phyloP scores from a whole-genome alignment of 2,797 vertebrate species.

The Danio albolineatus region DNA sequence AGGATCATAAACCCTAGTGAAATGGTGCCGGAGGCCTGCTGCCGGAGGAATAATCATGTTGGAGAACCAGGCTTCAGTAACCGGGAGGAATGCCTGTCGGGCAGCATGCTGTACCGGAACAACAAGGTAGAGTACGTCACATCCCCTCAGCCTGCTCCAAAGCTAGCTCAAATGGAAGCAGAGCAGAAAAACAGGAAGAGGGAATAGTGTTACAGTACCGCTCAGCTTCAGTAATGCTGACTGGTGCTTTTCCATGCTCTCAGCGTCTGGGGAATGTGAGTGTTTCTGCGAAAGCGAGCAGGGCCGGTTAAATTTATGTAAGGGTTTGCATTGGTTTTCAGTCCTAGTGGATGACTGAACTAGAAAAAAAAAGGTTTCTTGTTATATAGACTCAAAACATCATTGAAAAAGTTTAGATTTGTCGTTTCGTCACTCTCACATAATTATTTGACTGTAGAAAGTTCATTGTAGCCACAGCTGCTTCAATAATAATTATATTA shows the following conservation, averaged over 20 bases:
- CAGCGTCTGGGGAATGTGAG: slow-evolving; percentile 62
- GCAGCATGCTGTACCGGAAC: slow-evolving; percentile 86
- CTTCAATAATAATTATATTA: background rate
- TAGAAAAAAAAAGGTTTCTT: too few relatives aligned
- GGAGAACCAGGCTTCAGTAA: slow-evolving; percentile 76
- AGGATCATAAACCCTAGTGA: slow-evolving; percentile 73
- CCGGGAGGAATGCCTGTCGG: slow-evolving; percentile 85
- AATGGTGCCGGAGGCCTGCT: slow-evolving; percentile 86
- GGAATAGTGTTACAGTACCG: slow-evolving; percentile 64
- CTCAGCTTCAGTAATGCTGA: slow-evolving; percentile 67
- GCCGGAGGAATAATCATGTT: slow-evolving; percentile 81
- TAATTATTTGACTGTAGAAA: background rate
- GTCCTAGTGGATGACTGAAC: too few relatives aligned
- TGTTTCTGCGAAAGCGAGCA: slow-evolving; percentile 36
- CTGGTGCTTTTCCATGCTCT: slow-evolving; percentile 68
- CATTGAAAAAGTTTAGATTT: background rate
- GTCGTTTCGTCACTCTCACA: background rate
- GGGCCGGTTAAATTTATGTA: slow-evolving; percentile 19
- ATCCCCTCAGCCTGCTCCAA: slow-evolving; percentile 50
- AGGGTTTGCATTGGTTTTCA: background rate
- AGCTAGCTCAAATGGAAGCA: slow-evolving; percentile 66
- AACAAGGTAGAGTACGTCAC: slow-evolving; percentile 83
- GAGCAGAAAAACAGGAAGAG: slow-evolving; percentile 62
- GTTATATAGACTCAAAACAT: background rate
- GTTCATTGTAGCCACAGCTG: background rate